Evolutionary conservation across 2,888 invertebrate species (phyloP).

Genomic region (Siphonodentalium dalli): DNA sequence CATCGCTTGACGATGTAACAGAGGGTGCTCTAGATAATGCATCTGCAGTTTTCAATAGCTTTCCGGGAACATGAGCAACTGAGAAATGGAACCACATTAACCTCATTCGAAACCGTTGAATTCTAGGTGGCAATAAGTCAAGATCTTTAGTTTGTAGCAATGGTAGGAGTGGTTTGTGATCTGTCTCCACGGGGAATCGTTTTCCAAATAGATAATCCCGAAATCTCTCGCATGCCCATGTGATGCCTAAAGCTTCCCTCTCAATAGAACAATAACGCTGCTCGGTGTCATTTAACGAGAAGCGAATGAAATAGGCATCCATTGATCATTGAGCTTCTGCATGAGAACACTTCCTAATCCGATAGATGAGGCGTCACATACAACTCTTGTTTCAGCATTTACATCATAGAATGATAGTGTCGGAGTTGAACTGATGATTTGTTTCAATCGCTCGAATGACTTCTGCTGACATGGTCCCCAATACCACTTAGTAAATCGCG

Average conservation of each 20-base stretch:
- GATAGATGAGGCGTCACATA: conserved; percentile 53
- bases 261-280: conserved; percentile 60
- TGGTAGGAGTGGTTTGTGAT: conserved; percentile 44
- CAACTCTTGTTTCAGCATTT: conserved; percentile 27
- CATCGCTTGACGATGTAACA: neutral
- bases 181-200: conserved; percentile 52
- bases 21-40: conserved; percentile 22
- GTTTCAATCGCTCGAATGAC: conserved; percentile 48
- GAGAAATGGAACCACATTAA: conserved; percentile 18
- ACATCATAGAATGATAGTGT: conserved; percentile 52
- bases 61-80: conserved; percentile 13
- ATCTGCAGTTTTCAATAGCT: conserved; percentile 21
- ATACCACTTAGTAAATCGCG: conserved; percentile 22
- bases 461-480: conserved; percentile 25
- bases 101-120: conserved; percentile 17
- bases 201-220: conserved; percentile 51
- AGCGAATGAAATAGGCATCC: conserved; percentile 55
- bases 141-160: conserved; percentile 5
- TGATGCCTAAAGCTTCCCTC: conserved; percentile 57
- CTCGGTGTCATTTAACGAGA: conserved; percentile 54
- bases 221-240: conserved; percentile 47
- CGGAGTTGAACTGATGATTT: conserved; percentile 39
- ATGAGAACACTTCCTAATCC: conserved; percentile 56
- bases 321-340: conserved; percentile 38
- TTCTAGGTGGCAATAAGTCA: conserved; percentile 6